Evolutionary conservation across 2,888 invertebrate genomes (phyloP).

Genomic region (Acholoe squamosa): DNA sequence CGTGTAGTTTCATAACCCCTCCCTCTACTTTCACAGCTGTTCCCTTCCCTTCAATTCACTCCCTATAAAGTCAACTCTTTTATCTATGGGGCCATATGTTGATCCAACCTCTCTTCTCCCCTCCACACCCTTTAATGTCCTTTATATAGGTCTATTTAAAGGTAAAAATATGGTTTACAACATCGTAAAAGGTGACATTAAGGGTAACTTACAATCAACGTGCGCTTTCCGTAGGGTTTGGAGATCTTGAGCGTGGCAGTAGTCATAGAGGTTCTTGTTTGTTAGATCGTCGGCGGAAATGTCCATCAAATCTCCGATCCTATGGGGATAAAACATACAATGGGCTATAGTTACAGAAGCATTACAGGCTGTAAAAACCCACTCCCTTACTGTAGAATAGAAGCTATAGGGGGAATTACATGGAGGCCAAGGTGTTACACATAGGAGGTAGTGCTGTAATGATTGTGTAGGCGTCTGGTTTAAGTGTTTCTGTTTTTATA

Average conservation of each 20-base stretch:
- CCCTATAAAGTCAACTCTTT: neutral
- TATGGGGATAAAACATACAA: constrained; percentile 80
- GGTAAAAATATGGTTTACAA: neutral
- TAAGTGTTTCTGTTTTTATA: too few relatives aligned
- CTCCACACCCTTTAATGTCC: neutral
- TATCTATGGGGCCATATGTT: neutral
- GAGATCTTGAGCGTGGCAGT: constrained; percentile 98
- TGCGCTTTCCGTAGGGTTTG: constrained; percentile 96
- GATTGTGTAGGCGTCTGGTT: too few relatives aligned
- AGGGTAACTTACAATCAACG: constrained; percentile 93
- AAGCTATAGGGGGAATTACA: too few relatives aligned
- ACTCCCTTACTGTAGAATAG: too few relatives aligned
- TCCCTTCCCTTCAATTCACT: neutral
- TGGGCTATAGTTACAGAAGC: neutral
- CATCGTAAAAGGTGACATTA: neutral
- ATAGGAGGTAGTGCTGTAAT: too few relatives aligned
- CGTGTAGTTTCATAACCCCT: too few relatives aligned
- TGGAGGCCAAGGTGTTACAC: too few relatives aligned
- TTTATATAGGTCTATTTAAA: neutral
- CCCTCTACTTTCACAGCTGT: too few relatives aligned
- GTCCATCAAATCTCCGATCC: constrained; percentile 95
- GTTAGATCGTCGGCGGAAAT: constrained; percentile 96
- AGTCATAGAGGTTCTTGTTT: constrained; percentile 95
- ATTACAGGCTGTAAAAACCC: too few relatives aligned
- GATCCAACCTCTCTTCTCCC: neutral